Percentiles rank a stretch among this genome's conserved stretches.
Conservation (phyloP, 2,797 vertebrate species). For the Gymnoscopelus microlampas region DNA sequence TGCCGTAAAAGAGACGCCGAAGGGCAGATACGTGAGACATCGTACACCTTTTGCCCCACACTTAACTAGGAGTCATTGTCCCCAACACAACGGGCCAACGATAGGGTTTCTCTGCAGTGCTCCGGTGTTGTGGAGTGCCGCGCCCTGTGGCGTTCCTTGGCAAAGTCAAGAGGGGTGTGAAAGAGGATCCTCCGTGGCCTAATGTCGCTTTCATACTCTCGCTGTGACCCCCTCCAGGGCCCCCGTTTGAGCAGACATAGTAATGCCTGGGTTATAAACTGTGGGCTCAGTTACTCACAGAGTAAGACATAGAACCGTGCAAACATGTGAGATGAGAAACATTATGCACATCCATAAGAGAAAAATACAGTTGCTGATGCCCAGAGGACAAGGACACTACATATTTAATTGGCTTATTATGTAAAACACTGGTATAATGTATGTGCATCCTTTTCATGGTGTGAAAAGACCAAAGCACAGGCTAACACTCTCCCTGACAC, state of each 20-base stretch:
- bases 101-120: slow-evolving; percentile 70
- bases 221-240: slow-evolving; percentile 52
- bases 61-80: slow-evolving; percentile 75
- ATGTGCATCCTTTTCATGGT: too few relatives aligned
- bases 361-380: too few relatives aligned
- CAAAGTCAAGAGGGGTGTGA: slow-evolving; percentile 63
- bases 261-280: slow-evolving; percentile 53
- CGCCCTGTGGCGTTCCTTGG: slow-evolving; percentile 59
- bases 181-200: slow-evolving; percentile 74
- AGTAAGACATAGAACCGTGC: slow-evolving; percentile 20
- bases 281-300: slow-evolving; percentile 30
- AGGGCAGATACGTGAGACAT: slow-evolving; percentile 52
- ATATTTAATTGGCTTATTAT: too few relatives aligned
- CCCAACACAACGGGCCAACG: slow-evolving; percentile 66
- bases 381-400: too few relatives aligned
- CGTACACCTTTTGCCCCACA: slow-evolving; percentile 58
- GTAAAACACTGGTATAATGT: too few relatives aligned
- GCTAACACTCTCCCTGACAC: too few relatives aligned
- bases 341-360: too few relatives aligned
- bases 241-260: slow-evolving; percentile 50
- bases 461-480: too few relatives aligned
- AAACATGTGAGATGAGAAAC: neutral
- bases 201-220: slow-evolving; percentile 69
- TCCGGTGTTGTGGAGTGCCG: slow-evolving; percentile 50
- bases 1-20: slow-evolving; percentile 39